Percentiles rank a stretch among this genome's conserved stretches.
phyloP scores from a whole-genome alignment of 2,888 invertebrate species.

The Brachyopa scutellaris region DNA sequence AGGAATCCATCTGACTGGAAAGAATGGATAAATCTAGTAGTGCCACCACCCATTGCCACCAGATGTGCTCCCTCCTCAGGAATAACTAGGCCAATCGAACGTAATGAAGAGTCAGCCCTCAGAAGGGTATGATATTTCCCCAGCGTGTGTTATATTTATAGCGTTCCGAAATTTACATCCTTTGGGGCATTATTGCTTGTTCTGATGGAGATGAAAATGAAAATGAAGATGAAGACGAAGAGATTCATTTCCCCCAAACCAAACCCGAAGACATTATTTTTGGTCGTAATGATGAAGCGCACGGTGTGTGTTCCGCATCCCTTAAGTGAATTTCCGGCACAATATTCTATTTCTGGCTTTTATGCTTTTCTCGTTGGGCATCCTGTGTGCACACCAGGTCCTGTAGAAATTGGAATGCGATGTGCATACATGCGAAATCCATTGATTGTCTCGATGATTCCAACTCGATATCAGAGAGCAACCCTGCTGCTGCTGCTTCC shows the following conservation, averaged over 20 bases:
- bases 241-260: neutral
- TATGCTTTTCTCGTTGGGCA: conserved; percentile 3
- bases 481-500: neutral
- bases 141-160: conserved; percentile 13
- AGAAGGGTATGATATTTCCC: conserved; percentile 1
- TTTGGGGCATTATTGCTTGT: conserved; percentile 19
- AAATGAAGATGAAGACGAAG: no score
- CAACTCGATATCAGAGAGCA: neutral
- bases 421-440: neutral
- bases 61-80: neutral
- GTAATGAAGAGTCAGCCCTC: conserved; percentile 5
- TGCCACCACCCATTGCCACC: neutral
- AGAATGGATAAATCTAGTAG: conserved; percentile 32
- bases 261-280: neutral
- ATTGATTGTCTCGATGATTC: neutral
- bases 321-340: conserved; percentile 1
- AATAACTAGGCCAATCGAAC: conserved; percentile 29
- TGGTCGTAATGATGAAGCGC: conserved; percentile 6
- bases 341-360: conserved; percentile 17
- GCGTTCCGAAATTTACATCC: conserved; percentile 5
- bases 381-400: neutral
- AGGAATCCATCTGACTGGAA: conserved; percentile 31
- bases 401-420: neutral
- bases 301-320: neutral
- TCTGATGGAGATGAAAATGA: conserved; percentile 11